Conservation (phyloP, 2,797 vertebrate genomes). For the Orientallactaga sibirica region DNA sequence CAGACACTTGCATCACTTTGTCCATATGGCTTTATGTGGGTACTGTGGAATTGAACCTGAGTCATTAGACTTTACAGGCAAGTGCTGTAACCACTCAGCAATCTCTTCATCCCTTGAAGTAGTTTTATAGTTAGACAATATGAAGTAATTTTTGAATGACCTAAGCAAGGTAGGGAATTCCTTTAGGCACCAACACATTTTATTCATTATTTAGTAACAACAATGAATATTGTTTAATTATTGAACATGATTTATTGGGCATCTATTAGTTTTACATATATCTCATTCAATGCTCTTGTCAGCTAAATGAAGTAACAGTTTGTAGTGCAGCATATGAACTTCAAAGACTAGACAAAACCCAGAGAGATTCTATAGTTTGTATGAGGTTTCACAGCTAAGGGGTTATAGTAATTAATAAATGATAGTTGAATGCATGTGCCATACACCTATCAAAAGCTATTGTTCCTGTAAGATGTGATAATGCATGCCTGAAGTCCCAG, state of each 20-base stretch:
- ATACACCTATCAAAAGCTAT: background rate
- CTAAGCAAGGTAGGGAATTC: background rate
- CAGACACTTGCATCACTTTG: too few relatives aligned
- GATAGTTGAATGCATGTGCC: background rate
- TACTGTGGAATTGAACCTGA: too few relatives aligned
- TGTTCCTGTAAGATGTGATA: background rate
- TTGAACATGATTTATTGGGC: conserved; percentile 33
- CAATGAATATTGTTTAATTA: conserved; percentile 14
- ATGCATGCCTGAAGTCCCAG: background rate
- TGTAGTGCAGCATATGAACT: background rate
- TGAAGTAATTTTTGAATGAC: conserved; percentile 38
- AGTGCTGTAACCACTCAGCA: too few relatives aligned
- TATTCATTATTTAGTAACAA: conserved; percentile 31
- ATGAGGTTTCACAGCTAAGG: conserved; percentile 15
- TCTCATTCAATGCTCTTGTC: conserved; percentile 23
- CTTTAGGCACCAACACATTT: conserved; percentile 1
- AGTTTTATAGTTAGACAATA: background rate
- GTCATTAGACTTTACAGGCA: too few relatives aligned
- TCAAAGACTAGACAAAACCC: conserved; percentile 33
- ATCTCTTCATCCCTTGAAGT: background rate
- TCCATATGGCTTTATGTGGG: too few relatives aligned
- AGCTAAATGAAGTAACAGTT: conserved; percentile 34
- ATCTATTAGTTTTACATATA: conserved; percentile 31
- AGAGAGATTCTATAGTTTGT: background rate
- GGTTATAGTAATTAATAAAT: conserved; percentile 9